phyloP scores from a whole-genome alignment of 2,797 vertebrate genomes.

The Ibycter americanus region DNA sequence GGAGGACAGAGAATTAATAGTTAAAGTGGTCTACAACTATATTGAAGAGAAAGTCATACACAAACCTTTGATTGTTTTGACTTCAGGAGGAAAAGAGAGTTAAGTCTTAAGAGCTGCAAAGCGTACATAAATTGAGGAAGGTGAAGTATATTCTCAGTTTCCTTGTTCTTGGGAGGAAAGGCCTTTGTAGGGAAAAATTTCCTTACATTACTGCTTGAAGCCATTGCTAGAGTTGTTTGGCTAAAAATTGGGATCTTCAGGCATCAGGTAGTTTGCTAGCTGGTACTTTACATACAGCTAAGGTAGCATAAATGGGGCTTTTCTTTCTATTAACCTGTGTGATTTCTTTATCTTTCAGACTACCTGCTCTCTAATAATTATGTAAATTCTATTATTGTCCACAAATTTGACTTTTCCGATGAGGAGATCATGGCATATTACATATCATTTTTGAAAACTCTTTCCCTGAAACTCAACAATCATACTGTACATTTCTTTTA shows the following conservation, averaged over 20 bases:
- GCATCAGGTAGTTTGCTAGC: background rate
- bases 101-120: background rate
- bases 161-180: background rate
- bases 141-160: background rate
- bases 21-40: background rate
- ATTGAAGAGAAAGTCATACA: background rate
- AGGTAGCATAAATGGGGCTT: background rate
- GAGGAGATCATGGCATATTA: slow-evolving; percentile 99
- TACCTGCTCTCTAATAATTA: slow-evolving; percentile 98
- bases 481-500: slow-evolving; percentile 99
- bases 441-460: slow-evolving; percentile 97
- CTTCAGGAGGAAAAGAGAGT: background rate
- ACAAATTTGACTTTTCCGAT: slow-evolving; percentile 99
- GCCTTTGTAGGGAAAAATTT: background rate
- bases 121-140: background rate
- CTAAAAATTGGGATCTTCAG: background rate
- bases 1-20: background rate
- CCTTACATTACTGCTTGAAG: background rate
- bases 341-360: slow-evolving; percentile 76
- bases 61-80: background rate
- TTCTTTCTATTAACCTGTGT: background rate
- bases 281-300: background rate
- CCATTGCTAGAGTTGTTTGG: background rate
- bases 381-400: slow-evolving; percentile 98
- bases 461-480: slow-evolving; percentile 97